Evolutionary conservation across 2,113 vertebrate species (phyloP).

Genomic region (Phrynosoma platyrhinos): DNA sequence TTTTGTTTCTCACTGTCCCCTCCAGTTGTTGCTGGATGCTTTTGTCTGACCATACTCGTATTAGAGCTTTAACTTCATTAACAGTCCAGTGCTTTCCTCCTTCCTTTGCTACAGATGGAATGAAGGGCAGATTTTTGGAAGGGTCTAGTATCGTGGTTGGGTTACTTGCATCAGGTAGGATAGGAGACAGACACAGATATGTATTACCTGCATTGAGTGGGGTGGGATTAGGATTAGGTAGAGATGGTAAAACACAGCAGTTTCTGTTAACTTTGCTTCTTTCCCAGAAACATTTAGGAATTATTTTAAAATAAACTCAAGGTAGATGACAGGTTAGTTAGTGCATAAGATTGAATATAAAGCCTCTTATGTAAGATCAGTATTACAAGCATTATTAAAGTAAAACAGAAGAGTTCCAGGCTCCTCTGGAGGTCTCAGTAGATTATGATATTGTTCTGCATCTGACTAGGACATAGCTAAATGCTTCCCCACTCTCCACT

Average conservation of each 20-base stretch:
- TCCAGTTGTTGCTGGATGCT: constrained; percentile 84
- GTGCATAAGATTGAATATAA: constrained; percentile 3
- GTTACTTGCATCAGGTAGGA: constrained; percentile 68
- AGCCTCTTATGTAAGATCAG: constrained; percentile 2
- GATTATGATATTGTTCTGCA: too few relatives aligned
- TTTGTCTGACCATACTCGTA: constrained; percentile 87
- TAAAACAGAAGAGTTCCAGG: background rate
- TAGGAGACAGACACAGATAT: constrained; percentile 59
- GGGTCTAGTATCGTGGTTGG: constrained; percentile 58
- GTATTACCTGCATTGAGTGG: constrained; percentile 55
- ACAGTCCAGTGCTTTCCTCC: constrained; percentile 91
- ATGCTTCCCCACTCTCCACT: too few relatives aligned
- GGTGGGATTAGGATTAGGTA: constrained; percentile 34
- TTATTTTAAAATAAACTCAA: constrained; percentile 37
- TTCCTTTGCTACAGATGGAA: constrained; percentile 81
- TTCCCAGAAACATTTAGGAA: constrained; percentile 13
- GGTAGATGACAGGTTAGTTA: constrained; percentile 4
- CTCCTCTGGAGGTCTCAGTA: too few relatives aligned
- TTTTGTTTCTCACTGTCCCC: constrained; percentile 89
- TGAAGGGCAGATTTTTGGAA: constrained; percentile 64
- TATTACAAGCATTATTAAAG: background rate
- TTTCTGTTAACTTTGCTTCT: constrained; percentile 15
- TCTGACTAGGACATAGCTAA: too few relatives aligned
- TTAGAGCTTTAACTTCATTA: constrained; percentile 87
- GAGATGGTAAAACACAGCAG: constrained; percentile 48